A percentile compares a stretch with the other conserved stretches of the same genome.
These are phyloP conservation scores for Brachyhypopomus gauderio DNA, from an alignment of 2,113 vertebrate genomes.

Conservation along the genomic window DNA sequence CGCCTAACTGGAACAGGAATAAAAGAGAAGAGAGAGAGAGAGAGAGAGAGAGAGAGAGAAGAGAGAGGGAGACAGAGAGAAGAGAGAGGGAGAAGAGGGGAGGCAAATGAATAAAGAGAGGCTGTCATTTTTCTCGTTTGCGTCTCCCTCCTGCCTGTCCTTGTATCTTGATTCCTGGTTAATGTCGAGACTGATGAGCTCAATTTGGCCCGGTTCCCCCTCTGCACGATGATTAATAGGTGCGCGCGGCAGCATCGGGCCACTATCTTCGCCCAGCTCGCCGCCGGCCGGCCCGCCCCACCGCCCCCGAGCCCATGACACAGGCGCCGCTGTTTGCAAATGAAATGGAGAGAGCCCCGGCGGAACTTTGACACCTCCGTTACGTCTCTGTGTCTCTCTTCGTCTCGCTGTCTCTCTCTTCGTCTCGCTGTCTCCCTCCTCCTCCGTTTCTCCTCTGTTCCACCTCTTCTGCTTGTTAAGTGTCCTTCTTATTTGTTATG, in stretches of 20 bases:
- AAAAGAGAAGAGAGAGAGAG: not conserved
- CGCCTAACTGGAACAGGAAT: not conserved
- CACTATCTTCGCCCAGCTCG: conserved; percentile 82
- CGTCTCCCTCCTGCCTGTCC: conserved; percentile 52
- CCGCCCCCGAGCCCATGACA: conserved; percentile 87
- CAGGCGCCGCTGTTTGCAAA: conserved; percentile 89
- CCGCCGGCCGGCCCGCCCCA: conserved; percentile 59
- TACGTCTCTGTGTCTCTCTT: conserved; percentile 31
- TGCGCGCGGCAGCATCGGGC: conserved; percentile 81
- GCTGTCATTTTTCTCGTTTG: conserved; percentile 12
- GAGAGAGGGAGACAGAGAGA: no score
- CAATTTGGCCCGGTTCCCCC: conserved; percentile 85
- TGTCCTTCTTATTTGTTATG: conserved; percentile 84
- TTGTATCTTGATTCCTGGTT: conserved; percentile 69
- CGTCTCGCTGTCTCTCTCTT: conserved; percentile 24
- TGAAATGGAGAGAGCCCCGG: conserved; percentile 83
- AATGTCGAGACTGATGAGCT: conserved; percentile 87
- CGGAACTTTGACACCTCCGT: conserved; percentile 72
- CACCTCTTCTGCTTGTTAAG: conserved; percentile 64
- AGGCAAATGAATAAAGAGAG: conserved; percentile 9
- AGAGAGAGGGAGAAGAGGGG: not conserved
- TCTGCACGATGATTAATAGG: conserved; percentile 88
- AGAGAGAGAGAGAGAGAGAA: not conserved
- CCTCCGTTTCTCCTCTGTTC: conserved; percentile 42
- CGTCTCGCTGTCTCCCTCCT: conserved; percentile 34